A percentile compares a stretch with the other conserved stretches of the same genome.
These are phyloP conservation scores for Caenorhabditis angaria DNA, from an alignment of 2,888 invertebrate genomes.

Conservation along the genomic window DNA sequence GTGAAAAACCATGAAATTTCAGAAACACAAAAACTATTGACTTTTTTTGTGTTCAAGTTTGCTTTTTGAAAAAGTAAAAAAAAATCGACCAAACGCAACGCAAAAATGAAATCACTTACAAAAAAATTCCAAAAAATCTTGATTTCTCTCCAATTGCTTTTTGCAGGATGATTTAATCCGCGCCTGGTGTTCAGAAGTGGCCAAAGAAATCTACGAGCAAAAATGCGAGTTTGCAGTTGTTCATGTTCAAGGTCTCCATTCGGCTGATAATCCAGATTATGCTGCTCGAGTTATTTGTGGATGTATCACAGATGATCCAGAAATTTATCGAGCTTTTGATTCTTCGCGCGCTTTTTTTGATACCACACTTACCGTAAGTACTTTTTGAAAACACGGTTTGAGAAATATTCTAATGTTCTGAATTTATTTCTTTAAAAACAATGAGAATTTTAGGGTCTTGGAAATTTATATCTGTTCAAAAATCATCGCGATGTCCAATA, in stretches of 20 bases:
- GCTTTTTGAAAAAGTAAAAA: too few species aligned
- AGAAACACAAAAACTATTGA: too few species aligned
- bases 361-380: slow-evolving; percentile 47
- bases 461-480: slow-evolving; percentile 59
- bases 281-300: slow-evolving; percentile 47
- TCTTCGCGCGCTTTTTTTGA: slow-evolving; percentile 57
- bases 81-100: too few species aligned
- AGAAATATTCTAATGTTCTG: too few species aligned
- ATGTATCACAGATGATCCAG: slow-evolving; percentile 52
- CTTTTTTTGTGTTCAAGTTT: too few species aligned
- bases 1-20: too few species aligned
- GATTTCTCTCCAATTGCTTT: not conserved
- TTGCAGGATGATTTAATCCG: slow-evolving; percentile 50
- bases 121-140: too few species aligned
- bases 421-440: not conserved
- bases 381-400: too few species aligned
- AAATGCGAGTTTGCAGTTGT: slow-evolving; percentile 57
- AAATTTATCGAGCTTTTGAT: slow-evolving; percentile 51
- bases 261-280: slow-evolving; percentile 51
- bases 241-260: slow-evolving; percentile 58
- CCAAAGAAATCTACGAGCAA: slow-evolving; percentile 61
- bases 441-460: slow-evolving; percentile 50
- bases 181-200: slow-evolving; percentile 55
- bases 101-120: too few species aligned
- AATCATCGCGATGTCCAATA: slow-evolving; percentile 46